Percentiles rank a stretch among this genome's conserved stretches.
phyloP scores from a whole-genome alignment of 1,140 invertebrate species.

The Brachionus paranguensis region DNA sequence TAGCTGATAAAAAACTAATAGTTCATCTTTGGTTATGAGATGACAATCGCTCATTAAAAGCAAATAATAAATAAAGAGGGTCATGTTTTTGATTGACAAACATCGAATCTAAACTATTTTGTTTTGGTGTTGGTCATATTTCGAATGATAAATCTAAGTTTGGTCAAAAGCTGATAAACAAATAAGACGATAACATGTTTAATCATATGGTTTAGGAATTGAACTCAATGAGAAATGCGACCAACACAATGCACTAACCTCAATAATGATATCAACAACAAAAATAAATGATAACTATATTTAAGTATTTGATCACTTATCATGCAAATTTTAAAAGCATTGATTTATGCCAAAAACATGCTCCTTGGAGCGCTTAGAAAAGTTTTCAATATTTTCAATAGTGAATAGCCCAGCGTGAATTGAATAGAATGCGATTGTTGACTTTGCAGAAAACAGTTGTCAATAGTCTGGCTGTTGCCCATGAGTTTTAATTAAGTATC shows the following conservation, averaged over 20 bases:
- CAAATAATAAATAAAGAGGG: constrained; percentile 28
- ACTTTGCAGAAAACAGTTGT: neutral
- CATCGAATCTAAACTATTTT: constrained; percentile 20
- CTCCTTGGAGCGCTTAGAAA: neutral
- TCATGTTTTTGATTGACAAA: constrained; percentile 29
- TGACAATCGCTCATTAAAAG: neutral
- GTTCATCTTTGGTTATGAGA: neutral
- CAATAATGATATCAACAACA: neutral
- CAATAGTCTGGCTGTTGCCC: neutral
- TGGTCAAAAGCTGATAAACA: constrained; percentile 16
- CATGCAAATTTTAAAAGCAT: neutral
- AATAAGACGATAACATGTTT: constrained; percentile 30
- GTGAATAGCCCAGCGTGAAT: neutral
- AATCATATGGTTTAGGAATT: constrained; percentile 17
- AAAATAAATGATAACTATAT: constrained; percentile 9
- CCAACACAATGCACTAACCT: neutral
- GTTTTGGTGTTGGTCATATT: neutral
- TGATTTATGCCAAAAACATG: neutral
- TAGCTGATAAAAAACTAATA: neutral
- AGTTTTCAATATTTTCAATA: neutral
- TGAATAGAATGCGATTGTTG: neutral
- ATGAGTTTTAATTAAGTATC: neutral
- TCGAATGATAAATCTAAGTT: neutral
- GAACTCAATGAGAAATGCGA: neutral
- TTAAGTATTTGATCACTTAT: constrained; percentile 11